Evolutionary conservation across 2,888 invertebrate genomes (phyloP).

Genomic region (Fragum whitleyi): DNA sequence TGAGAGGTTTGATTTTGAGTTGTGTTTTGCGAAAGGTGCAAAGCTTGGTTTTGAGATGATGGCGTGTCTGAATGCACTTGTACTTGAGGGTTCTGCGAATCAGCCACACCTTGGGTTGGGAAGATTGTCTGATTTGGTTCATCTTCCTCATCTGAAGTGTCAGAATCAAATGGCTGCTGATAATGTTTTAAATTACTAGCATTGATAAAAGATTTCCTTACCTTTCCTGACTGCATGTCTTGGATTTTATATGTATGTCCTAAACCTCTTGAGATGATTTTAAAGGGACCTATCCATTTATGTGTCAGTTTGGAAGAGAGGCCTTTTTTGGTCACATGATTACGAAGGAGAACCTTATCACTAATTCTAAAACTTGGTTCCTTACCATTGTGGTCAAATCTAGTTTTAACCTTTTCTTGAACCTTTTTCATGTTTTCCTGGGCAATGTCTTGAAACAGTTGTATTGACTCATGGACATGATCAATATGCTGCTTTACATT

Average conservation of each 20-base stretch:
- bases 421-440: constrained; percentile 26
- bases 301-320: constrained; percentile 38
- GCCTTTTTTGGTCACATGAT: constrained; percentile 5
- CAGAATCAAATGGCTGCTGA: constrained; percentile 17
- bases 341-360: constrained; percentile 37
- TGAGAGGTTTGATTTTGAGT: no score
- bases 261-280: constrained; percentile 12
- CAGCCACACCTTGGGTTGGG: neutral
- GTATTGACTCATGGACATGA: constrained; percentile 14
- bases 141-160: neutral
- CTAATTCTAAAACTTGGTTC: constrained; percentile 37
- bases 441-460: constrained; percentile 29
- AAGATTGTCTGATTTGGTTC: neutral
- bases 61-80: neutral
- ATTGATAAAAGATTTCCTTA: constrained; percentile 19
- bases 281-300: constrained; percentile 47
- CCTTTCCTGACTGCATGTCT: constrained; percentile 13
- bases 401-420: constrained; percentile 25
- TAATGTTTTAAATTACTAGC: constrained; percentile 44
- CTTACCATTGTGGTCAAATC: constrained; percentile 37
- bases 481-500: constrained; percentile 28
- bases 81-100: neutral
- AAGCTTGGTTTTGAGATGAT: no score
- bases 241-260: constrained; percentile 45
- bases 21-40: no score